These are phyloP conservation scores for Mormyrus iriodes DNA, from an alignment of 2,113 vertebrate species.

Conservation along the genomic window DNA sequence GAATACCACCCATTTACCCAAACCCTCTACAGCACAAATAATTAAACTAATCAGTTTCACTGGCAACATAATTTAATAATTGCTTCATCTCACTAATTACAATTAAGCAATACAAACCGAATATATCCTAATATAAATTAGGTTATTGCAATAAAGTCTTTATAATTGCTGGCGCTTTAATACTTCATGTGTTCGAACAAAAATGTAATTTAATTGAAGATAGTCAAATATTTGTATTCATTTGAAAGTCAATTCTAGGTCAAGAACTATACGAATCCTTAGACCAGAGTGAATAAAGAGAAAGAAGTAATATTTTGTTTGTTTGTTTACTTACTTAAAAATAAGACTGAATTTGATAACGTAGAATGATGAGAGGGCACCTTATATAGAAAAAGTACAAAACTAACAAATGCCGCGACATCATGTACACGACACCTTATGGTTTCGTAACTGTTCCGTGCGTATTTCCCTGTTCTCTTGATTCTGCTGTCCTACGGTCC, in stretches of 20 bases:
- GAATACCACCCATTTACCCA: neutral
- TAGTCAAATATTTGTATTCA: neutral
- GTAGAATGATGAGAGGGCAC: neutral
- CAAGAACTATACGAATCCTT: neutral
- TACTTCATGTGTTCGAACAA: neutral
- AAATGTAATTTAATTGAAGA: neutral
- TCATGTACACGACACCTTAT: neutral
- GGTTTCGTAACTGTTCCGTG: neutral
- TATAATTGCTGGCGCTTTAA: neutral
- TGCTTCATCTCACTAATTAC: neutral
- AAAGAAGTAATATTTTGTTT: neutral
- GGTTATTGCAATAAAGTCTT: neutral
- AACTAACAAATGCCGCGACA: neutral
- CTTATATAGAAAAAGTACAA: neutral
- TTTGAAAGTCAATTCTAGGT: neutral
- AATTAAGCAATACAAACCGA: neutral
- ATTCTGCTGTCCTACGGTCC: neutral
- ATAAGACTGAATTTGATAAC: neutral
- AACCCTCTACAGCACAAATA: neutral
- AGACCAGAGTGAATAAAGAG: neutral
- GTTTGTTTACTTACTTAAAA: neutral
- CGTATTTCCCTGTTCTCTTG: neutral
- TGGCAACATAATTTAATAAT: neutral
- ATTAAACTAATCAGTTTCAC: neutral
- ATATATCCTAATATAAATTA: neutral